phyloP scores from a whole-genome alignment of 2,888 invertebrate genomes.

The Xiphydria camelus region DNA sequence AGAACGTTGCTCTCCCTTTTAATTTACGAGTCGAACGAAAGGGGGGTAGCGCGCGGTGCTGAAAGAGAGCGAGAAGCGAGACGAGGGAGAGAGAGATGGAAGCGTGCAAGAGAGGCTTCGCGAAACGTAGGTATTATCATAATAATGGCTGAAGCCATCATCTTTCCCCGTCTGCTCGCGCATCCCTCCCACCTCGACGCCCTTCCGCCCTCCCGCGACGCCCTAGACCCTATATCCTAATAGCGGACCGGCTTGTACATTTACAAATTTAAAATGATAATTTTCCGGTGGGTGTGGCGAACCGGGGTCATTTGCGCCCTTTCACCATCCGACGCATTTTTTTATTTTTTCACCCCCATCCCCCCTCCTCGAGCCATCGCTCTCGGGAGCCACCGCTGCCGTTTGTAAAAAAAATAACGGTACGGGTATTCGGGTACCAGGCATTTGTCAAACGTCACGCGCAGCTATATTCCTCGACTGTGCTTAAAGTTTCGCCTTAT shows the following conservation, averaged over 20 bases:
- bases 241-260: conserved; percentile 41
- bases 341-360: conserved; percentile 3
- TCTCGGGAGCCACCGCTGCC: conserved; percentile 9
- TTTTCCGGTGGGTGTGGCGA: conserved; percentile 38
- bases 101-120: conserved; percentile 31
- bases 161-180: conserved; percentile 33
- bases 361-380: conserved; percentile 1
- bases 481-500: conserved; percentile 1
- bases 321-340: conserved; percentile 19
- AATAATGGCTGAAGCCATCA: conserved; percentile 45
- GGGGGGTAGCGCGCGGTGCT: conserved; percentile 7
- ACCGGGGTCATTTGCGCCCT: conserved; percentile 41
- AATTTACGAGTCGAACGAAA: conserved; percentile 26
- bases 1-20: conserved; percentile 18
- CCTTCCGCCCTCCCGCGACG: conserved; percentile 11
- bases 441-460: conserved; percentile 37
- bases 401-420: conserved; percentile 23
- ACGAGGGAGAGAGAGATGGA: conserved; percentile 16
- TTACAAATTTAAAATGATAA: conserved; percentile 50
- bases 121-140: conserved; percentile 43
- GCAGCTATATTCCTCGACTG: conserved; percentile 23
- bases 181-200: conserved; percentile 15
- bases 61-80: conserved; percentile 13
- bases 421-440: conserved; percentile 16
- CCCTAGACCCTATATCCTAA: conserved; percentile 30